Percentiles rank a stretch among this genome's conserved stretches.
These are phyloP conservation scores for Ernsta delagoae DNA, from an alignment of 2,888 invertebrate species.

Conservation along the genomic window DNA sequence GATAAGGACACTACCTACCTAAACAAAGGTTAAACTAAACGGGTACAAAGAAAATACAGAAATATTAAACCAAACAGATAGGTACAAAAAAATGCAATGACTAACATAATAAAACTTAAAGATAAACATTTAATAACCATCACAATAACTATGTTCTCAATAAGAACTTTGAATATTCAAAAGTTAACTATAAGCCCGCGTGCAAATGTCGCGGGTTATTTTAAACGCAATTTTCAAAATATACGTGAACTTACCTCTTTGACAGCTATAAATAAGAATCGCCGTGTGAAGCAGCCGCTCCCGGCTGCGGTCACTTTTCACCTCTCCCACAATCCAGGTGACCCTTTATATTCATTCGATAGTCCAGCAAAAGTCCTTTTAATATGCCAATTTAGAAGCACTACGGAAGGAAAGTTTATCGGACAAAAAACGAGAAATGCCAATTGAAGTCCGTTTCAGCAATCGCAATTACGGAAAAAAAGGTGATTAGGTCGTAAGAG, in stretches of 20 bases:
- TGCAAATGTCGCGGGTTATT: conserved; percentile 27
- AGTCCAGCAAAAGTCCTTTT: conserved; percentile 50
- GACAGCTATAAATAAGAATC: conserved; percentile 74
- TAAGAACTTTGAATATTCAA: conserved; percentile 1
- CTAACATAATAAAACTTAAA: too few species aligned
- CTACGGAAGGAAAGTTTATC: conserved; percentile 28
- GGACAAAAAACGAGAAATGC: conserved; percentile 17
- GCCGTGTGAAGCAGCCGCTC: conserved; percentile 58
- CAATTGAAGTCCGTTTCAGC: conserved; percentile 10
- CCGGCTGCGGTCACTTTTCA: conserved; percentile 62
- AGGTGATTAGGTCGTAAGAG: conserved; percentile 38
- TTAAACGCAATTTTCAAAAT: conserved; percentile 33
- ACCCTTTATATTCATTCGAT: conserved; percentile 62
- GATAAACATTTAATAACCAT: neutral
- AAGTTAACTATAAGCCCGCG: conserved; percentile 28
- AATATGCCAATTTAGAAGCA: conserved; percentile 27
- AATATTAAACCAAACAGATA: too few species aligned
- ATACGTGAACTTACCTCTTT: conserved; percentile 48
- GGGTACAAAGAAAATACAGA: too few species aligned
- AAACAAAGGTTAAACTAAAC: too few species aligned
- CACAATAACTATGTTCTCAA: neutral
- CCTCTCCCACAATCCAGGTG: conserved; percentile 70
- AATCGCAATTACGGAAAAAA: conserved; percentile 19
- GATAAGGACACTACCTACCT: too few species aligned
- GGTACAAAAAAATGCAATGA: too few species aligned